Evolutionary conservation across 2,888 invertebrate species (phyloP).

Genomic region (Ormia ochracea): DNA sequence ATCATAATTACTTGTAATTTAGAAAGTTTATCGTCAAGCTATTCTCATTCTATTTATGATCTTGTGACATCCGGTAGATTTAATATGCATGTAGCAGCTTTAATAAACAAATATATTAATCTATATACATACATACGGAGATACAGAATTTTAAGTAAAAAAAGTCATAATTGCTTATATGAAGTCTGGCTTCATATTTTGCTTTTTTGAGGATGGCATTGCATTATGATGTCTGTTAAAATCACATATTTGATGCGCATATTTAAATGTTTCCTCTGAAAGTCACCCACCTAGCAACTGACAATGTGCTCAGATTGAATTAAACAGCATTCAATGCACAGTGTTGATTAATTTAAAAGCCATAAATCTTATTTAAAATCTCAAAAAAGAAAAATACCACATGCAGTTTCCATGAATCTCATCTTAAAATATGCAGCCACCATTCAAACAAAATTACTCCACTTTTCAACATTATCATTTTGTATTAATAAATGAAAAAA

Average conservation of each 20-base stretch:
- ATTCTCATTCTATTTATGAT: neutral
- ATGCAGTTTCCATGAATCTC: neutral
- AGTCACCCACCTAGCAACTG: conserved; percentile 44
- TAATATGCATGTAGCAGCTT: neutral
- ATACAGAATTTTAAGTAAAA: neutral
- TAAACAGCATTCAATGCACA: neutral
- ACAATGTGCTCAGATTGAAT: conserved; percentile 26
- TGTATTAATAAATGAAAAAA: conserved; percentile 18
- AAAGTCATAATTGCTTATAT: conserved; percentile 4
- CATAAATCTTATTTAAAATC: conserved; percentile 57
- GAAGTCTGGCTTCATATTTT: conserved; percentile 16
- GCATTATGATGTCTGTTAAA: neutral
- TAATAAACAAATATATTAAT: neutral
- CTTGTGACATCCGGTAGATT: conserved; percentile 37
- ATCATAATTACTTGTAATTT: neutral
- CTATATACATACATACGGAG: neutral
- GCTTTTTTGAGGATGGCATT: neutral
- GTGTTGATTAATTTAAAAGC: conserved; percentile 56
- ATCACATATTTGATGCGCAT: neutral
- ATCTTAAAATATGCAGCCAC: neutral
- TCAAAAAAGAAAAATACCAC: neutral
- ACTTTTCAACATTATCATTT: conserved; percentile 7
- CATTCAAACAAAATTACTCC: conserved; percentile 33
- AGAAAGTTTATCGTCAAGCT: neutral
- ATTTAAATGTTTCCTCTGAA: conserved; percentile 23